Percentiles rank a stretch among this genome's conserved stretches.
Evolutionary conservation across 2,797 vertebrate species (phyloP).

Genomic region (Heteromormyrus szaboi): DNA sequence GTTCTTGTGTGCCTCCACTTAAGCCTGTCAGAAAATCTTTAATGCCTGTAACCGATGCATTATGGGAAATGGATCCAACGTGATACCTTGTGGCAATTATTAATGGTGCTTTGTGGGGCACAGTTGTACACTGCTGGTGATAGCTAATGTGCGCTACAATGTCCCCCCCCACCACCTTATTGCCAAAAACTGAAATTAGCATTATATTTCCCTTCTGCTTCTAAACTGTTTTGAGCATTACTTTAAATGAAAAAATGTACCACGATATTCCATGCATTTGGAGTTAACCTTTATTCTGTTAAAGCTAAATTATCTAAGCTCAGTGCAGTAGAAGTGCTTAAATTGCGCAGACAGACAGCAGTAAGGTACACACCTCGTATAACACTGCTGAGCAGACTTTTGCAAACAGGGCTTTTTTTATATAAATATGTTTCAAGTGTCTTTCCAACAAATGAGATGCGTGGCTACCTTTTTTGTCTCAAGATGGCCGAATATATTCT

Average conservation of each 20-base stretch:
- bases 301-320: background rate
- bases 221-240: slow-evolving; percentile 25
- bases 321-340: slow-evolving; percentile 22
- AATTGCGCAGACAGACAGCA: slow-evolving; percentile 49
- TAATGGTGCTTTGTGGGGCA: slow-evolving; percentile 22
- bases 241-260: slow-evolving; percentile 31
- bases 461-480: slow-evolving; percentile 32
- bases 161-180: background rate
- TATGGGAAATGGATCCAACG: slow-evolving; percentile 28
- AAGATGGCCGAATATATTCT: slow-evolving; percentile 50
- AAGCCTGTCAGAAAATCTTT: slow-evolving; percentile 33
- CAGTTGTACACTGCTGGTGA: slow-evolving; percentile 19
- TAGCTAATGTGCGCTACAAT: slow-evolving; percentile 6
- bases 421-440: slow-evolving; percentile 52
- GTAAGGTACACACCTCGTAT: slow-evolving; percentile 21
- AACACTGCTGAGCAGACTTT: background rate
- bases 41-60: slow-evolving; percentile 26
- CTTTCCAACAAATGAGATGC: slow-evolving; percentile 45
- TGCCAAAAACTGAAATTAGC: slow-evolving; percentile 5
- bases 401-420: slow-evolving; percentile 30
- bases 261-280: slow-evolving; percentile 28
- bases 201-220: background rate
- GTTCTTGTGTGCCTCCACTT: slow-evolving; percentile 32
- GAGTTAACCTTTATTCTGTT: slow-evolving; percentile 41
- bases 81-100: slow-evolving; percentile 26